Evolutionary conservation across 2,113 vertebrate species (phyloP).

Genomic region (Atherinomorus stipes): DNA sequence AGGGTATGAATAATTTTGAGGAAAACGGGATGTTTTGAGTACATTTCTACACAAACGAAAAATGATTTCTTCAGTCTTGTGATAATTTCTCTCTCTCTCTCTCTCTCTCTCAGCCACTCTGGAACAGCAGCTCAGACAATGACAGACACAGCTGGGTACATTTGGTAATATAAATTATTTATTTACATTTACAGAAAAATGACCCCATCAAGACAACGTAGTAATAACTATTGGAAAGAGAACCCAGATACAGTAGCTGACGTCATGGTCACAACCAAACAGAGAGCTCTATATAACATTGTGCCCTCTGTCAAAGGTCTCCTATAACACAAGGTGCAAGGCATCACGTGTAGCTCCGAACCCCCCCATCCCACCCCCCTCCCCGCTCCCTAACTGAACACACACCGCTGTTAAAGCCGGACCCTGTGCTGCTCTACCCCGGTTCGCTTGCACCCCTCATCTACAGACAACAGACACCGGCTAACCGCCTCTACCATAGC

Average conservation of each 20-base stretch:
- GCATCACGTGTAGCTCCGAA: slow-evolving; percentile 94
- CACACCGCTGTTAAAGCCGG: slow-evolving; percentile 62
- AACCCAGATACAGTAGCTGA: slow-evolving; percentile 87
- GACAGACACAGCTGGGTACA: slow-evolving; percentile 48
- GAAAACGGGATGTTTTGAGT: no score
- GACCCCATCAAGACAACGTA: slow-evolving; percentile 99
- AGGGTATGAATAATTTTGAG: no score
- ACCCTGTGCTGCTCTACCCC: slow-evolving; percentile 74
- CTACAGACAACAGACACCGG: slow-evolving; percentile 74
- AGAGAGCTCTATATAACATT: slow-evolving; percentile 90
- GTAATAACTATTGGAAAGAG: slow-evolving; percentile 99
- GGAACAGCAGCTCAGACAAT: background rate
- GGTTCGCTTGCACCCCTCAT: slow-evolving; percentile 64
- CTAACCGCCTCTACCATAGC: slow-evolving; percentile 76
- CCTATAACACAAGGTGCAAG: slow-evolving; percentile 99
- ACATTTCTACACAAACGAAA: no score
- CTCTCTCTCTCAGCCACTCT: no score
- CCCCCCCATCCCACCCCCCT: slow-evolving; percentile 14
- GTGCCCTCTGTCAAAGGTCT: slow-evolving; percentile 94
- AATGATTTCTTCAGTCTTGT: no score
- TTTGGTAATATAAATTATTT: slow-evolving; percentile 99
- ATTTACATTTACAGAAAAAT: slow-evolving; percentile 99
- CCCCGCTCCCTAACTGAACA: slow-evolving; percentile 37
- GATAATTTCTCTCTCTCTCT: no score
- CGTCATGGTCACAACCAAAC: slow-evolving; percentile 91